Evolutionary conservation across 1,140 invertebrate species (phyloP).

Genomic region (Phenacoccus solenopsis): DNA sequence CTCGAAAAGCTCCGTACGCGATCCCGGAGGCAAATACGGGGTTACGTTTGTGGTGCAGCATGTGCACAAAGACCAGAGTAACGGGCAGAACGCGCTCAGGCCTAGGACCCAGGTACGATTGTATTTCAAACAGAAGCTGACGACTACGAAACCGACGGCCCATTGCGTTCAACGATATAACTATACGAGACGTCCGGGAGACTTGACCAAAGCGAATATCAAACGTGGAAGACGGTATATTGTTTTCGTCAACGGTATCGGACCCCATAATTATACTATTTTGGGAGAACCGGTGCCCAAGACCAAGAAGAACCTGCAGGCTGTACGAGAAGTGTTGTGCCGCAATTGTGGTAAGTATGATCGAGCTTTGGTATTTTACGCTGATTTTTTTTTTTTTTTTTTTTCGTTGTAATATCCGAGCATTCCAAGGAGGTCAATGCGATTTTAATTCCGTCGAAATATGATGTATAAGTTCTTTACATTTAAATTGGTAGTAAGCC

Average conservation of each 20-base stretch:
- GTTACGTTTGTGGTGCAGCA: slow-evolving; percentile 50
- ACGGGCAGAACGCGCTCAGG: slow-evolving; percentile 34
- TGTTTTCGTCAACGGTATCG: slow-evolving; percentile 50
- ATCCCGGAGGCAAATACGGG: slow-evolving; percentile 42
- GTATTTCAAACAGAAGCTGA: slow-evolving; percentile 38
- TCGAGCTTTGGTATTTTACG: background rate
- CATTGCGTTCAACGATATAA: slow-evolving; percentile 25
- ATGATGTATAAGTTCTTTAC: too few species aligned
- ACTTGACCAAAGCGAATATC: slow-evolving; percentile 39
- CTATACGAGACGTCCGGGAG: slow-evolving; percentile 19
- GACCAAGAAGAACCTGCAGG: slow-evolving; percentile 29
- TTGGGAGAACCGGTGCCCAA: slow-evolving; percentile 42
- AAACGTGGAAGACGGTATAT: slow-evolving; percentile 48
- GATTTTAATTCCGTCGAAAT: too few species aligned
- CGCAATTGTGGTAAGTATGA: slow-evolving; percentile 32
- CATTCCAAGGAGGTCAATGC: too few species aligned
- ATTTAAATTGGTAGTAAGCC: too few species aligned
- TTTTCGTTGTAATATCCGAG: too few species aligned
- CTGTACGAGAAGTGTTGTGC: slow-evolving; percentile 30
- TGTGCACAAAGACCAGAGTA: slow-evolving; percentile 41
- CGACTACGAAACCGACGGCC: slow-evolving; percentile 23
- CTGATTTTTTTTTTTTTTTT: too few species aligned
- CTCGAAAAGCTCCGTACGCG: slow-evolving; percentile 43
- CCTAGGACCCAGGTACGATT: slow-evolving; percentile 39
- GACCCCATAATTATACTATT: slow-evolving; percentile 49